Evolutionary conservation across 2,113 vertebrate species (phyloP).

Genomic region (Trematocara variabile): DNA sequence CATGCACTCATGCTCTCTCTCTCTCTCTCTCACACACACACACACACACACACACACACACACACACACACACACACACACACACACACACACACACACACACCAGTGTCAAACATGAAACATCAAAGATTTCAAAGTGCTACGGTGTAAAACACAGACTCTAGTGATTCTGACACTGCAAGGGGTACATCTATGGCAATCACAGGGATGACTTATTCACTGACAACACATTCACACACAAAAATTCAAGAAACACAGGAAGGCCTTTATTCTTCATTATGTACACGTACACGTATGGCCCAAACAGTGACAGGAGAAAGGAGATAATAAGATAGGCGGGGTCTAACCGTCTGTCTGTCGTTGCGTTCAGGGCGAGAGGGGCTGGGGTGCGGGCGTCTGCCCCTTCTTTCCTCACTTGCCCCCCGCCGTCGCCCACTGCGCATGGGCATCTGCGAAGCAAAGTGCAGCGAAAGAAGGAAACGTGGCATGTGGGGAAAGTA

Average conservation of each 20-base stretch:
- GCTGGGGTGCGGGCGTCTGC: slow-evolving; percentile 74
- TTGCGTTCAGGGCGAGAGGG: slow-evolving; percentile 73
- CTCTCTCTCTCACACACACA: not conserved
- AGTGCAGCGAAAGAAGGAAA: not conserved
- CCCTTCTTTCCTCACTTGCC: slow-evolving; percentile 78
- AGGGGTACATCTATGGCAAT: slow-evolving; percentile 34
- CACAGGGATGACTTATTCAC: slow-evolving; percentile 47
- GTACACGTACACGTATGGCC: not conserved
- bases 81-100: not conserved
- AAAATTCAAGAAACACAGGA: not conserved
- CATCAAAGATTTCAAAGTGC: slow-evolving; percentile 33
- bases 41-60: not conserved
- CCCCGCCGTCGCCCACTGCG: slow-evolving; percentile 82
- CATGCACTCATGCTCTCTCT: not conserved
- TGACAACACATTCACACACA: slow-evolving; percentile 3
- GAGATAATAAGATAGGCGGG: not conserved
- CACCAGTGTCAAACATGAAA: slow-evolving; percentile 9
- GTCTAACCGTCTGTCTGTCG: slow-evolving; percentile 73
- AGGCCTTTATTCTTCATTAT: slow-evolving; percentile 5
- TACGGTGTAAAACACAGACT: slow-evolving; percentile 16
- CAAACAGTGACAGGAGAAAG: not conserved
- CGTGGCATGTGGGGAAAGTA: not conserved
- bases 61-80: not conserved
- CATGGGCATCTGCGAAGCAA: slow-evolving; percentile 78
- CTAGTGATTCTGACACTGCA: slow-evolving; percentile 26